These are phyloP conservation scores for Phrynocephalus versicolor DNA, from an alignment of 2,113 vertebrate genomes.

Conservation along the genomic window DNA sequence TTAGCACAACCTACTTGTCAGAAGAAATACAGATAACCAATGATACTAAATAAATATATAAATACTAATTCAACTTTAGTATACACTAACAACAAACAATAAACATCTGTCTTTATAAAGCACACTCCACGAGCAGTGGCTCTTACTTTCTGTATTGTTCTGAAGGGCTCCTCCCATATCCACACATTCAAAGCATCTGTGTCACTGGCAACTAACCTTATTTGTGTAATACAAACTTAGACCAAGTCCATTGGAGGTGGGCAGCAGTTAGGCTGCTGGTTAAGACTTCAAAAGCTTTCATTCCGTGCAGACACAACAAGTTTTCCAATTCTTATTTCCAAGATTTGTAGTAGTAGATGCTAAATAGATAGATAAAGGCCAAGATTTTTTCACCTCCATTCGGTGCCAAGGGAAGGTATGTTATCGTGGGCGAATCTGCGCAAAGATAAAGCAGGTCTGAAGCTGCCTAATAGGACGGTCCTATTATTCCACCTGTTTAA, in stretches of 20 bases:
- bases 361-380: neutral
- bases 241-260: neutral
- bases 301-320: neutral
- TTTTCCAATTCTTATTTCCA: neutral
- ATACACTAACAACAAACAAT: no score
- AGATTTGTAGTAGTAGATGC: neutral
- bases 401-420: slow-evolving; percentile 30
- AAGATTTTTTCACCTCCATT: slow-evolving; percentile 23
- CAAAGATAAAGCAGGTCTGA: slow-evolving; percentile 44
- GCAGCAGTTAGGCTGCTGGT: neutral
- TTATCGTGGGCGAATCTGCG: slow-evolving; percentile 61
- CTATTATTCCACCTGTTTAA: slow-evolving; percentile 64
- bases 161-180: no score
- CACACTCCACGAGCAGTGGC: no score
- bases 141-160: no score
- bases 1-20: no score
- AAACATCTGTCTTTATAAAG: neutral
- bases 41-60: no score
- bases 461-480: slow-evolving; percentile 58
- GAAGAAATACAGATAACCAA: no score
- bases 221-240: neutral
- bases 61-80: no score
- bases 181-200: no score
- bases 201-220: no score
- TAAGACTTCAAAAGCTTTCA: neutral